A percentile compares a stretch with the other conserved stretches of the same genome.
Conservation (phyloP, 2,888 invertebrate species). For the Acrobasis repandana region DNA sequence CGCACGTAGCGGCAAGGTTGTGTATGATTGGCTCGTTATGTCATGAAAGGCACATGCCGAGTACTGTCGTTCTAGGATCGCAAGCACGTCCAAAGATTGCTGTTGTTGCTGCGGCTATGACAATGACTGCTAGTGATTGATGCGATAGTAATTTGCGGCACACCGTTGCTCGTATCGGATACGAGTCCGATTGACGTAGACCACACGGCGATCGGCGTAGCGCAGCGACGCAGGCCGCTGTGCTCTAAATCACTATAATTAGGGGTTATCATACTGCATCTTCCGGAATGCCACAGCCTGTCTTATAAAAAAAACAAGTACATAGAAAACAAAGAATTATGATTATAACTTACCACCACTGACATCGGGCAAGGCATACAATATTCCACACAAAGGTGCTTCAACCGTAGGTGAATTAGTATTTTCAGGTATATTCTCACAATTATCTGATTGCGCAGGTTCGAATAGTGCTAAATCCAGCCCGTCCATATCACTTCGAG, state of each 20-base stretch:
- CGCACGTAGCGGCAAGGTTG: constrained; percentile 4
- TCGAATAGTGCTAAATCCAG: constrained; percentile 86
- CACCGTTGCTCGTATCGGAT: constrained; percentile 80
- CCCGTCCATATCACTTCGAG: constrained; percentile 85
- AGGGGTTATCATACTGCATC: constrained; percentile 54
- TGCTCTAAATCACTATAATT: constrained; percentile 66
- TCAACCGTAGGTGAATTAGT: constrained; percentile 48
- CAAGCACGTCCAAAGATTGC: constrained; percentile 40
- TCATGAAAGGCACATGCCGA: constrained; percentile 11
- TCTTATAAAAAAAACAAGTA: constrained; percentile 48
- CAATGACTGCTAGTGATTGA: constrained; percentile 73
- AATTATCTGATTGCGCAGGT: constrained; percentile 75
- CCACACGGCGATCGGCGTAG: constrained; percentile 51
- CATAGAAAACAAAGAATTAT: constrained; percentile 43
- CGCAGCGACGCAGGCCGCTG: constrained; percentile 44
- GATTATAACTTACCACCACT: constrained; percentile 62
- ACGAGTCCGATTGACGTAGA: constrained; percentile 60
- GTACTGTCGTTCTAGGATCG: constrained; percentile 29
- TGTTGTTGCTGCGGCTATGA: constrained; percentile 62
- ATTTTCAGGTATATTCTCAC: constrained; percentile 42
- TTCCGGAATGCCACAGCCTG: constrained; percentile 51
- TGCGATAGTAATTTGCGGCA: constrained; percentile 70
- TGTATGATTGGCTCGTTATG: constrained; percentile 12
- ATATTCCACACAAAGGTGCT: constrained; percentile 66
- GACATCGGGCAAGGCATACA: constrained; percentile 62